Conservation (phyloP, 1,140 invertebrate species). For the Drosophila lini region DNA sequence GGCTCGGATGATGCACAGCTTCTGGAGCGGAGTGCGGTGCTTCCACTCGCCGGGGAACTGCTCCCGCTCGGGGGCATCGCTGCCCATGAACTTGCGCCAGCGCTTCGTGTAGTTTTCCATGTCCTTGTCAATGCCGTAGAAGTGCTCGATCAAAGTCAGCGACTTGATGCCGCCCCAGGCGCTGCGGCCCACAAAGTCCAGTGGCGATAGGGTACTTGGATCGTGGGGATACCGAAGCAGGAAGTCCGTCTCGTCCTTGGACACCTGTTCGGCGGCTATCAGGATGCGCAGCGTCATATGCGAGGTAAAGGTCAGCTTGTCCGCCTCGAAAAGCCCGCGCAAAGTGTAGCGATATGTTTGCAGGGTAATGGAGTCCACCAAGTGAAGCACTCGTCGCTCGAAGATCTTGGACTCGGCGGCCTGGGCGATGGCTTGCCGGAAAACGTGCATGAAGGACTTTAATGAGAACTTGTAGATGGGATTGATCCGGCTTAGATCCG, state of each 20-base stretch:
- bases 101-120: slow-evolving; percentile 96
- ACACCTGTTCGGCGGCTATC: slow-evolving; percentile 89
- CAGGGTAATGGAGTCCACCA: slow-evolving; percentile 96
- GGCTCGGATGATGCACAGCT: slow-evolving; percentile 95
- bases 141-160: slow-evolving; percentile 92
- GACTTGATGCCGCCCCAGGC: slow-evolving; percentile 95
- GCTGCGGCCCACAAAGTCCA: slow-evolving; percentile 93
- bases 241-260: slow-evolving; percentile 93
- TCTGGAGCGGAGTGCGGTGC: slow-evolving; percentile 94
- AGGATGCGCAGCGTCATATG: slow-evolving; percentile 94
- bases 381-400: slow-evolving; percentile 89
- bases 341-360: slow-evolving; percentile 95
- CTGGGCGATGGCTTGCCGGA: slow-evolving; percentile 93
- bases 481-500: slow-evolving; percentile 96
- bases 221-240: slow-evolving; percentile 91
- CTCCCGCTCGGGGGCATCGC: slow-evolving; percentile 95
- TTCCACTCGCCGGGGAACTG: slow-evolving; percentile 99
- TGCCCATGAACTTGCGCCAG: slow-evolving; percentile 96
- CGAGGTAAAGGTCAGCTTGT: slow-evolving; percentile 96
- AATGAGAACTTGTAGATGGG: slow-evolving; percentile 98
- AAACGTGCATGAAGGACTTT: slow-evolving; percentile 97
- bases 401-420: slow-evolving; percentile 89
- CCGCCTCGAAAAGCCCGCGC: slow-evolving; percentile 96
- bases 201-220: slow-evolving; percentile 89
- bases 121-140: slow-evolving; percentile 95